These are phyloP conservation scores for Hyposoter dolosus DNA, from an alignment of 2,888 invertebrate species.

Conservation along the genomic window DNA sequence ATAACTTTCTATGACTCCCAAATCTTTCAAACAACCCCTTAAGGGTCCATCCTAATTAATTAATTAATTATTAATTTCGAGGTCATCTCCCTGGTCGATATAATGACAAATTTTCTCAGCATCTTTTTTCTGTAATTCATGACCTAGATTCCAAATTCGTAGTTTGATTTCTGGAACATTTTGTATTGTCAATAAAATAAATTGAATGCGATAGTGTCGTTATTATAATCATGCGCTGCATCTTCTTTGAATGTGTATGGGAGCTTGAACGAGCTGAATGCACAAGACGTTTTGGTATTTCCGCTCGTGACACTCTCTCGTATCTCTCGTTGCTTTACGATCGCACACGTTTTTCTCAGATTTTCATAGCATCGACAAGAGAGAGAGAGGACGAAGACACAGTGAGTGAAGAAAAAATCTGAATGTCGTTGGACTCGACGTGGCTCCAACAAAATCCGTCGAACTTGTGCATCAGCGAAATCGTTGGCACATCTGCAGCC, in stretches of 20 bases:
- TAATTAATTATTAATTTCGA: too few relatives aligned
- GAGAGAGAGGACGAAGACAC: background rate
- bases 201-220: constrained; percentile 26
- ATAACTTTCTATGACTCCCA: too few relatives aligned
- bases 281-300: constrained; percentile 71
- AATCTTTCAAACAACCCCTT: background rate
- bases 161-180: background rate
- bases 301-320: constrained; percentile 65
- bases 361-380: constrained; percentile 27
- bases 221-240: constrained; percentile 42
- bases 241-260: constrained; percentile 47
- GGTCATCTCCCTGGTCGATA: too few relatives aligned
- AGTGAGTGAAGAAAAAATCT: constrained; percentile 6
- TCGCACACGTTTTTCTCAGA: constrained; percentile 56
- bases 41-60: too few relatives aligned
- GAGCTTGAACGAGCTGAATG: constrained; percentile 39
- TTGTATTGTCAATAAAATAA: constrained; percentile 1
- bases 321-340: constrained; percentile 76
- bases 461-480: constrained; percentile 44
- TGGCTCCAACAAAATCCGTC: constrained; percentile 55
- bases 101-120: too few relatives aligned
- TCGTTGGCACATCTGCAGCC: constrained; percentile 9
- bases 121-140: too few relatives aligned
- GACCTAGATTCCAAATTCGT: background rate
- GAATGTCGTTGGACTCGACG: constrained; percentile 11